Percentiles rank a stretch among this genome's conserved stretches.
phyloP scores from a whole-genome alignment of 1,140 invertebrate genomes.

The Diachasmimorpha longicaudata region DNA sequence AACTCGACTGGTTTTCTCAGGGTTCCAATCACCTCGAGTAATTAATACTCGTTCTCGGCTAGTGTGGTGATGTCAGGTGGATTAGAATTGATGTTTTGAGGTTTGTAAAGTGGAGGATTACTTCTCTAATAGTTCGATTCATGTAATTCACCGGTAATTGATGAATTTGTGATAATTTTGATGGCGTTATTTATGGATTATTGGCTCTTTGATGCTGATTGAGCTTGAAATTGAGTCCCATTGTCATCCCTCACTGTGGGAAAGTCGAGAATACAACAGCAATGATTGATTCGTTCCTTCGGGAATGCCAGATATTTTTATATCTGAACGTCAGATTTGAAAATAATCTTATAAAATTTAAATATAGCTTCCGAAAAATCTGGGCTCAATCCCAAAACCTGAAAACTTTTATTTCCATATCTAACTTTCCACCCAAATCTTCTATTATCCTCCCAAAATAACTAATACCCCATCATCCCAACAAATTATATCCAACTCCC shows the following conservation, averaged over 20 bases:
- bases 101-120: not conserved
- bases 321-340: no score
- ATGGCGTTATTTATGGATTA: not conserved
- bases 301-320: not conserved
- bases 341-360: no score
- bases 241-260: not conserved
- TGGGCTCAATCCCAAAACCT: no score
- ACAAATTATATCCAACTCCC: not conserved
- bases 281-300: not conserved
- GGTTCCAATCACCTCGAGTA: not conserved
- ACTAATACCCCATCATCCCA: no score
- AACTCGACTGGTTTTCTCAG: not conserved
- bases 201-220: not conserved
- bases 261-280: not conserved
- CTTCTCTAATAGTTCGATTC: not conserved
- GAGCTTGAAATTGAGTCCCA: not conserved
- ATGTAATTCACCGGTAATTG: not conserved
- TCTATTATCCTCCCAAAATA: no score
- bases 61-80: not conserved
- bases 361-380: no score
- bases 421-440: no score
- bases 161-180: not conserved
- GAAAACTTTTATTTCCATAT: no score
- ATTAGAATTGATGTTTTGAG: not conserved
- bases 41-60: not conserved